Base-by-base conservation (phyloP, 2,888 invertebrate species). In the Polyploca ridens region DNA sequence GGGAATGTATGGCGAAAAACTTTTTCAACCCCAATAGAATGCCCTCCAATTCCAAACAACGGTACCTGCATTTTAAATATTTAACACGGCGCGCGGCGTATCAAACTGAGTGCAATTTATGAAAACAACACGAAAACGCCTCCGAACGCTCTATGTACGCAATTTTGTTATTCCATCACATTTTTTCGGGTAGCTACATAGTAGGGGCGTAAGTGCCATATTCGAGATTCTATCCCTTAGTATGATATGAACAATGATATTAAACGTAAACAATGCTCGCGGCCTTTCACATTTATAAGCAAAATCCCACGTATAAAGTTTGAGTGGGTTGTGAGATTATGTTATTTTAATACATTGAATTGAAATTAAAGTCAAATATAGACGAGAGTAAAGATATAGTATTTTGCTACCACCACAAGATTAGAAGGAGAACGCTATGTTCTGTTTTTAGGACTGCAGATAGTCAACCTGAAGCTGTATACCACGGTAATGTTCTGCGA, bases 31-130 rank as follows among this genome's bases (percentile, higher is more conserved):
- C 65, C 62, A 63, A 73, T 70, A 70, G 62, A 38, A 63, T 59
- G 66, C 65, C 62, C 54, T 67, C 62, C 64, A 66, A 73, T 71
- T 46, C 63, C 63, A 59, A 57, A 54, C 54, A n/a, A 33, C 41
- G 57, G 69, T 64, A 71, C 65, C 65, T 69, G 54, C 19, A 54
- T 72, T 65, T 68, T 79, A 69, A 81, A 80, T 80, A 79, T 81
- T 77, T 71, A 79, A 79, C 75, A 68, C 70, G 69, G 67, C 69
- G 70, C 75, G 68, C 70, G 69, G 67, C 69, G 70, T 75, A 79
- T 82, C 74, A 81, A 79, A 75, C 71, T 69, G 75, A 85, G 85
- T 84, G 83, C 83, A 84, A 78, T 85, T 78, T 82, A 82, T 80
- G 77, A 78, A 84, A 82, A 79, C 75, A 75, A 70, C 71, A 70